Conservation (phyloP, 64 coral and sea anemone genomes). For the Anthopleura sola region DNA sequence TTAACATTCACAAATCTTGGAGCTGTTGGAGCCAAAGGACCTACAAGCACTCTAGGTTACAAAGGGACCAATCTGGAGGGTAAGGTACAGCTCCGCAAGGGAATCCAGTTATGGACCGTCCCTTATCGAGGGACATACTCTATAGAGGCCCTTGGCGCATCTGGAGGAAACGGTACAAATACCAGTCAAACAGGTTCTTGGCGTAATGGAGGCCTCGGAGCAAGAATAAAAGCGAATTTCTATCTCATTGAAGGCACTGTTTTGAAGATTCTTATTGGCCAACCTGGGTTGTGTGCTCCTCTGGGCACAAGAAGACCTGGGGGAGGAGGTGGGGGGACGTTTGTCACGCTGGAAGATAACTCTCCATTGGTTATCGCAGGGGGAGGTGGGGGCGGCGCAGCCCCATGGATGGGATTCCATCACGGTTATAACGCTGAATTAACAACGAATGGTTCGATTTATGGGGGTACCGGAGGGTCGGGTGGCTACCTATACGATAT, state of each 20-base stretch:
- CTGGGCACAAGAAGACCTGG: slow-evolving; percentile 3
- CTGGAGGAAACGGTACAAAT: slow-evolving; percentile 34
- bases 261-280: slow-evolving; percentile 56
- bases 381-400: slow-evolving; percentile 65
- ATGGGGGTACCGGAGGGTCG: neutral
- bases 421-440: slow-evolving; percentile 46
- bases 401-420: neutral
- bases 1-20: slow-evolving; percentile 59
- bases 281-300: slow-evolving; percentile 17
- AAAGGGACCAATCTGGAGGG: slow-evolving; percentile 47
- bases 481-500: slow-evolving; percentile 30
- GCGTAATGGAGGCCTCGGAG: slow-evolving; percentile 33
- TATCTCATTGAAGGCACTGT: slow-evolving; percentile 16
- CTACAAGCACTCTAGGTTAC: slow-evolving; percentile 33
- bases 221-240: slow-evolving; percentile 63
- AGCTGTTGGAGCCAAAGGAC: slow-evolving; percentile 16
- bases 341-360: slow-evolving; percentile 34
- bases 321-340: slow-evolving; percentile 74
- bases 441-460: slow-evolving; percentile 17
- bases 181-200: no score
- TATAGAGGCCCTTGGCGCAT: slow-evolving; percentile 67
- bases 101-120: slow-evolving; percentile 63
- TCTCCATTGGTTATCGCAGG: slow-evolving; percentile 54
- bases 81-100: slow-evolving; percentile 30
- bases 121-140: slow-evolving; percentile 51